Evolutionary conservation across 2,113 vertebrate species (phyloP).

Genomic region (Rhabdornis inornatus): DNA sequence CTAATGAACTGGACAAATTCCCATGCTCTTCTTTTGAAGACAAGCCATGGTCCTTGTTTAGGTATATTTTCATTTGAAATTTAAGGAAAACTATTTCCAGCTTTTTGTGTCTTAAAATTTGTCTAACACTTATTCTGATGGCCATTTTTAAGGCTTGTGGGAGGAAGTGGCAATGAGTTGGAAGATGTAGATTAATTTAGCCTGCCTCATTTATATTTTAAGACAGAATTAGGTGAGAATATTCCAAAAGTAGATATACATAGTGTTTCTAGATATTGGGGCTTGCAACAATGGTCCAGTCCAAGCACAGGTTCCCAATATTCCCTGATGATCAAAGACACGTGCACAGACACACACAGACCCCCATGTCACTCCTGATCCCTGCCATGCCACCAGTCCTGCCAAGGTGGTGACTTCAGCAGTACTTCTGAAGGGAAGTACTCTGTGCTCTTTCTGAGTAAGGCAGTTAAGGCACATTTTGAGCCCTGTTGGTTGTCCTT

Average conservation of each 20-base stretch:
- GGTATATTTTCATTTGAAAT: not conserved
- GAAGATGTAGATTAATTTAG: not conserved
- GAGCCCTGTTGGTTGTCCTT: not conserved
- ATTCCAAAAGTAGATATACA: not conserved
- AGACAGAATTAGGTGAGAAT: not conserved
- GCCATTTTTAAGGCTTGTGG: not conserved
- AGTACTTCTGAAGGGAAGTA: not conserved
- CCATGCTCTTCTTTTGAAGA: not conserved
- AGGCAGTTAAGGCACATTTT: not conserved
- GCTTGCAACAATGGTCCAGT: not conserved
- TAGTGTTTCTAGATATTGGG: rapidly evolving
- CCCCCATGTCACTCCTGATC: no score
- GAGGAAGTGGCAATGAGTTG: not conserved
- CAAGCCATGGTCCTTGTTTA: not conserved
- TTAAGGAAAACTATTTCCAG: not conserved
- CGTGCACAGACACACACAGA: rapidly evolving
- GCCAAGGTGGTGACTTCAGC: not conserved
- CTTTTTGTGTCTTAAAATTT: not conserved
- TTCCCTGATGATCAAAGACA: not conserved
- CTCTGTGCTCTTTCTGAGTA: not conserved
- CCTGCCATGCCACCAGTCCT: no score
- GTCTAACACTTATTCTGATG: not conserved
- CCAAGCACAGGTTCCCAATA: not conserved
- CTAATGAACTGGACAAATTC: not conserved
- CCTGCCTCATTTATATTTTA: not conserved